Percentiles rank a stretch among this genome's conserved stretches.
These are phyloP conservation scores for Puma concolor DNA, from an alignment of 2,113 vertebrate species.

Conservation along the genomic window DNA sequence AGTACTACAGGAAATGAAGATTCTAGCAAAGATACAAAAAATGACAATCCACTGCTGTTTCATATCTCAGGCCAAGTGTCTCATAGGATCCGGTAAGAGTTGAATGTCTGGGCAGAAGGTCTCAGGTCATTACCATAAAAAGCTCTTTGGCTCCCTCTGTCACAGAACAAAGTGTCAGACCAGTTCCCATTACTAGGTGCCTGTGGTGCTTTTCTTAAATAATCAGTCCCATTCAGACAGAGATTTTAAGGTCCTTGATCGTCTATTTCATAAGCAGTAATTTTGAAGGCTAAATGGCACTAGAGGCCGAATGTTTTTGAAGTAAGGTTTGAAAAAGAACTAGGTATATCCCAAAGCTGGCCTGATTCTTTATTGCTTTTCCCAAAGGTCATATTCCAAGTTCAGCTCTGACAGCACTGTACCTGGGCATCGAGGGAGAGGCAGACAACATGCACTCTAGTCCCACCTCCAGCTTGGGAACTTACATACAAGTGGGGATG, in stretches of 20 bases:
- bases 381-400: slow-evolving; percentile 18
- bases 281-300: slow-evolving; percentile 62
- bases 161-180: slow-evolving; percentile 67
- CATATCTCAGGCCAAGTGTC: slow-evolving; percentile 47
- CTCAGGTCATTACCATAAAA: slow-evolving; percentile 77
- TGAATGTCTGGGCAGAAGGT: slow-evolving; percentile 63
- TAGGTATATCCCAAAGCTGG: slow-evolving; percentile 44
- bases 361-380: background rate
- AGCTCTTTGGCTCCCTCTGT: slow-evolving; percentile 72
- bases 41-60: background rate
- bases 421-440: background rate
- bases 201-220: slow-evolving; percentile 67
- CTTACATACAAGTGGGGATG: background rate
- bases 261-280: slow-evolving; percentile 47
- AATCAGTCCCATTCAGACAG: slow-evolving; percentile 69
- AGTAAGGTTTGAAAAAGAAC: slow-evolving; percentile 62
- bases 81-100: slow-evolving; percentile 63
- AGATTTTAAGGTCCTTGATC: slow-evolving; percentile 60
- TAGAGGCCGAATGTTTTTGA: slow-evolving; percentile 57
- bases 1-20: slow-evolving; percentile 29
- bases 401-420: background rate
- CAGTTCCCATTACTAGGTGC: slow-evolving; percentile 63
- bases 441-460: background rate
- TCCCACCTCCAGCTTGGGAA: background rate
- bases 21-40: background rate